Conservation (phyloP, 2,113 vertebrate genomes). For the Campylomormyrus numenius region DNA sequence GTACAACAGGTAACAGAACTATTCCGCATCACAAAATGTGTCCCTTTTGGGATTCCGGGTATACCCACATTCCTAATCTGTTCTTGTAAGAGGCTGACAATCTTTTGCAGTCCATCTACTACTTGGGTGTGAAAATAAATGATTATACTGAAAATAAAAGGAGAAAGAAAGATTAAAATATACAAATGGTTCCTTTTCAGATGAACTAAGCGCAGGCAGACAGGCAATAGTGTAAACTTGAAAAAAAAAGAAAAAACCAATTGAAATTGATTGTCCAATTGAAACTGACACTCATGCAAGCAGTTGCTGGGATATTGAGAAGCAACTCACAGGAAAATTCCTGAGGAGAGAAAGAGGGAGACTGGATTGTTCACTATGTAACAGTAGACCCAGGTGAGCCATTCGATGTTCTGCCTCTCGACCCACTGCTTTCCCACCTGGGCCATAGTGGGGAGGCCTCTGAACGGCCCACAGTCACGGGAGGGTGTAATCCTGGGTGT, state of each 20-base stretch:
- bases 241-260: not conserved
- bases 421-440: conserved; percentile 70
- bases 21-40: not conserved
- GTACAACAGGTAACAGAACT: not conserved
- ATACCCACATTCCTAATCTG: conserved; percentile 78
- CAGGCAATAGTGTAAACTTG: not conserved
- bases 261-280: not conserved
- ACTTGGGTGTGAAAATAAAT: conserved; percentile 88
- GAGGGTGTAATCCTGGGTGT: conserved; percentile 71
- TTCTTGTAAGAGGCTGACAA: conserved; percentile 75
- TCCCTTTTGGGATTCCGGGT: not conserved
- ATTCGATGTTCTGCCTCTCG: conserved; percentile 51
- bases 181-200: not conserved
- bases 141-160: conserved; percentile 57
- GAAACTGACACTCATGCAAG: not conserved
- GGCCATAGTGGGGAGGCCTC: conserved; percentile 66
- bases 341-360: conserved; percentile 67
- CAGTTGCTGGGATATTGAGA: not conserved
- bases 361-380: conserved; percentile 74
- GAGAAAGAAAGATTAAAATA: not conserved
- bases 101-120: conserved; percentile 73
- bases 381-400: conserved; percentile 62
- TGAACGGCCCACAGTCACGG: conserved; percentile 75
- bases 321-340: conserved; percentile 74
- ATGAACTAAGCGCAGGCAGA: not conserved